A percentile compares a stretch with the other conserved stretches of the same genome.
Evolutionary conservation across 2,797 vertebrate species (phyloP).

Genomic region (Acipenser transmontanus): DNA sequence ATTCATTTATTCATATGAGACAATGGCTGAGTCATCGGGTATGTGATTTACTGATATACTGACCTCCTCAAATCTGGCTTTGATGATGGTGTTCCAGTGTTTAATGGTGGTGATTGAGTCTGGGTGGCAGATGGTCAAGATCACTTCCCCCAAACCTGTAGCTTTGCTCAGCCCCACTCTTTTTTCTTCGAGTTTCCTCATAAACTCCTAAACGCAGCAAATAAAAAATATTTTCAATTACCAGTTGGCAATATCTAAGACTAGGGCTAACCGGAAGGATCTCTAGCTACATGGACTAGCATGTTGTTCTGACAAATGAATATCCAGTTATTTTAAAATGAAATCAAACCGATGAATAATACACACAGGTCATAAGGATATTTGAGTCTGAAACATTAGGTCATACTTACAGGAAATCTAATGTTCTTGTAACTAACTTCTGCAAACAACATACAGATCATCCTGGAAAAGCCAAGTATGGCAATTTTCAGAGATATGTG

Average conservation of each 20-base stretch:
- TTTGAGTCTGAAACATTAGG: constrained; percentile 36
- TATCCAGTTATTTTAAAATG: constrained; percentile 19
- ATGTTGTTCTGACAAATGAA: constrained; percentile 3
- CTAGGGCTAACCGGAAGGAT: background rate
- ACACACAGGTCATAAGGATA: constrained; percentile 18
- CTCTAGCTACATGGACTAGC: constrained; percentile 10
- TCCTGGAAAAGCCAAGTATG: constrained; percentile 29
- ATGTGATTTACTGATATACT: constrained; percentile 32
- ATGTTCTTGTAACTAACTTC: constrained; percentile 26
- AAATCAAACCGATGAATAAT: constrained; percentile 27
- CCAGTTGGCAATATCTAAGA: constrained; percentile 21
- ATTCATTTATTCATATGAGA: background rate
- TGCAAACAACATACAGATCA: constrained; percentile 22
- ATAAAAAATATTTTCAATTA: constrained; percentile 31
- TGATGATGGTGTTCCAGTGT: constrained; percentile 98
- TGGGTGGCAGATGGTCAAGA: constrained; percentile 89
- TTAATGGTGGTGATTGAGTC: constrained; percentile 98
- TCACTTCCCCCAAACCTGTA: constrained; percentile 81
- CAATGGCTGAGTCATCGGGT: background rate
- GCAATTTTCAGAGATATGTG: background rate
- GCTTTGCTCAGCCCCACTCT: constrained; percentile 80
- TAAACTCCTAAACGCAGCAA: constrained; percentile 73
- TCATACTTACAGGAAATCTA: constrained; percentile 34
- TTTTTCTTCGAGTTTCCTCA: constrained; percentile 93
- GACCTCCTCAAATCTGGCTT: constrained; percentile 96